Evolutionary conservation across 2,888 invertebrate genomes (phyloP).

Genomic region (Pristionchus arcanus): DNA sequence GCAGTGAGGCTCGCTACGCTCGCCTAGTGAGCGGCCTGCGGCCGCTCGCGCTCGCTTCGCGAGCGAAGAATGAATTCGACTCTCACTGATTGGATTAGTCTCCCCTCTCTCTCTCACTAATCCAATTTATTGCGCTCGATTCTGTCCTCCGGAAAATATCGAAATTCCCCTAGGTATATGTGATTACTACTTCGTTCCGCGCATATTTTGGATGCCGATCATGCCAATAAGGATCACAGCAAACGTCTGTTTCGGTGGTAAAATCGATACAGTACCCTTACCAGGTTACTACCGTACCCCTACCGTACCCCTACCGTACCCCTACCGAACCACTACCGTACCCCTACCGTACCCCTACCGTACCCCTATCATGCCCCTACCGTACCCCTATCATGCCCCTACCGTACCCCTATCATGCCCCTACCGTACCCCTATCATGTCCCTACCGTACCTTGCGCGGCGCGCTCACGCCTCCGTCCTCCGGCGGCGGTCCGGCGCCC

Average conservation of each 20-base stretch:
- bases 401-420: neutral
- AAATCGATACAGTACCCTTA: too few species aligned
- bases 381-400: neutral
- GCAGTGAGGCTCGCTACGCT: too few species aligned
- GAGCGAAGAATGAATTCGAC: too few species aligned
- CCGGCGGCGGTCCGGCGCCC: neutral
- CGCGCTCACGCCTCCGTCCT: neutral
- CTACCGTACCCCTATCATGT: neutral
- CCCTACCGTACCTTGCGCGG: conserved; percentile 36
- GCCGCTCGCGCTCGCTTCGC: too few species aligned
- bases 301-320: neutral
- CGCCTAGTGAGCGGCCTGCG: too few species aligned
- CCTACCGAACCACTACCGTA: neutral
- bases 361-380: neutral
- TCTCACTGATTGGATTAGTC: too few species aligned
- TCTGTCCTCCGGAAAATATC: too few species aligned
- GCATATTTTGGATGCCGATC: too few species aligned
- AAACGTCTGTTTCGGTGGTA: too few species aligned
- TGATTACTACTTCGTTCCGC: neutral
- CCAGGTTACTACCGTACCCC: neutral
- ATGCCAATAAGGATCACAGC: neutral
- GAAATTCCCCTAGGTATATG: too few species aligned
- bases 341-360: neutral
- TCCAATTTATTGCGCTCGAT: too few species aligned
- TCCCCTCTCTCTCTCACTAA: too few species aligned